A percentile compares a stretch with the other conserved stretches of the same genome.
Conservation (phyloP, 2,797 vertebrate species). For the Stomatorhinus walkeri region DNA sequence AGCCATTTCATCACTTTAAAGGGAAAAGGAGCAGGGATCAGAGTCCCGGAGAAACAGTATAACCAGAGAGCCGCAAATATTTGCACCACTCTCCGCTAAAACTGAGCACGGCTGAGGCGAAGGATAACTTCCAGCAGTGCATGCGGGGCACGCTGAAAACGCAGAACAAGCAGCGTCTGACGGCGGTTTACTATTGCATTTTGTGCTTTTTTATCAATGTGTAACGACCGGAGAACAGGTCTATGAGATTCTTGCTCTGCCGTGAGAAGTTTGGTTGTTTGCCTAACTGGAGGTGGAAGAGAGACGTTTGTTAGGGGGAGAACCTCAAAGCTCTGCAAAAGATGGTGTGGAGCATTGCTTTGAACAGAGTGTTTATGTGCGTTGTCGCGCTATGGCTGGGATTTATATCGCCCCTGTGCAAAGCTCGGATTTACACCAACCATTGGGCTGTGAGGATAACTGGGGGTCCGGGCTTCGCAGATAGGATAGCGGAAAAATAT, state of each 20-base stretch:
- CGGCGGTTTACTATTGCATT: slow-evolving; percentile 10
- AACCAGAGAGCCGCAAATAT: slow-evolving; percentile 48
- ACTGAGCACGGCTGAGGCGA: slow-evolving; percentile 34
- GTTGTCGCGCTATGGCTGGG: slow-evolving; percentile 75
- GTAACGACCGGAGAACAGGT: slow-evolving; percentile 49
- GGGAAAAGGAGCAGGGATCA: slow-evolving; percentile 54
- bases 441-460: slow-evolving; percentile 95
- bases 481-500: slow-evolving; percentile 88
- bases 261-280: slow-evolving; percentile 65
- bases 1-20: slow-evolving; percentile 66
- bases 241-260: slow-evolving; percentile 58
- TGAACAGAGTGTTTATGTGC: slow-evolving; percentile 64
- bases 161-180: slow-evolving; percentile 39
- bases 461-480: slow-evolving; percentile 77
- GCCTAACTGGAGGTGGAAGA: slow-evolving; percentile 44
- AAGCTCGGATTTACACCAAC: slow-evolving; percentile 93
- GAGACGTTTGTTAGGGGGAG: slow-evolving; percentile 40
- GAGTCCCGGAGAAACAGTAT: slow-evolving; percentile 46
- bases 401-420: slow-evolving; percentile 73
- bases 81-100: slow-evolving; percentile 48
- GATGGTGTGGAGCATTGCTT: slow-evolving; percentile 74
- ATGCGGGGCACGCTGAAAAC: slow-evolving; percentile 49
- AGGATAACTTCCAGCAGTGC: slow-evolving; percentile 58
- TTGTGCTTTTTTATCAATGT: slow-evolving; percentile 38
- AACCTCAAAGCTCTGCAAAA: slow-evolving; percentile 52